phyloP scores from a whole-genome alignment of 2,797 vertebrate genomes.

The Macropus fuliginosus region DNA sequence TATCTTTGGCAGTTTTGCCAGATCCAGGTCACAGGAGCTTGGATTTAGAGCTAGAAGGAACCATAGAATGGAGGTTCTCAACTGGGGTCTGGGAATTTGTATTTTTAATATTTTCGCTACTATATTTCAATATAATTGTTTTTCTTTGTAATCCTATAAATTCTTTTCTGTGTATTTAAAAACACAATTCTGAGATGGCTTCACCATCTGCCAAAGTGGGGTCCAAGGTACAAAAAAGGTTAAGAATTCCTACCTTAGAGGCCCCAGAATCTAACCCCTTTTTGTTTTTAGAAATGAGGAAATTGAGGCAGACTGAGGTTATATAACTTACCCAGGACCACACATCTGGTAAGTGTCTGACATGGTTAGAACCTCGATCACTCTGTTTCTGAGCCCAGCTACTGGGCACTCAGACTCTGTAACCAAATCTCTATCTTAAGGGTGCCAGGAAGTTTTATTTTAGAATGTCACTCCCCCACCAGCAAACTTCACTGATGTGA shows the following conservation, averaged over 20 bases:
- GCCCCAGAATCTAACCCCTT: background rate
- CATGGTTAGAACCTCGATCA: no score
- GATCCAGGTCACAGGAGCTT: background rate
- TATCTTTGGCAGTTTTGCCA: background rate
- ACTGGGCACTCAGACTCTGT: background rate
- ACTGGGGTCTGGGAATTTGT: background rate
- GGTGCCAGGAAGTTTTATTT: background rate
- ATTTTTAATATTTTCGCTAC: background rate
- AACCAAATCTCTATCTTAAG: background rate
- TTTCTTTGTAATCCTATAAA: background rate
- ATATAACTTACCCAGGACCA: background rate
- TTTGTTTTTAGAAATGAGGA: background rate
- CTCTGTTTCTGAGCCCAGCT: background rate
- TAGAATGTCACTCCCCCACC: background rate
- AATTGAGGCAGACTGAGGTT: background rate
- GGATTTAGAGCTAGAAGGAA: background rate
- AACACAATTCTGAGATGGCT: background rate
- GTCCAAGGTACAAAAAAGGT: background rate
- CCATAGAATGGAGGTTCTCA: background rate
- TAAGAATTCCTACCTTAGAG: background rate
- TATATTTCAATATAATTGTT: background rate
- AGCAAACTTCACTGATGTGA: background rate
- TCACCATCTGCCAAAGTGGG: background rate
- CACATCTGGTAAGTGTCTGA: background rate
- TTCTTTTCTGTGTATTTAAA: background rate